These are phyloP conservation scores for Vollenhovia emeryi DNA, from an alignment of 1,140 invertebrate genomes.

Conservation along the genomic window DNA sequence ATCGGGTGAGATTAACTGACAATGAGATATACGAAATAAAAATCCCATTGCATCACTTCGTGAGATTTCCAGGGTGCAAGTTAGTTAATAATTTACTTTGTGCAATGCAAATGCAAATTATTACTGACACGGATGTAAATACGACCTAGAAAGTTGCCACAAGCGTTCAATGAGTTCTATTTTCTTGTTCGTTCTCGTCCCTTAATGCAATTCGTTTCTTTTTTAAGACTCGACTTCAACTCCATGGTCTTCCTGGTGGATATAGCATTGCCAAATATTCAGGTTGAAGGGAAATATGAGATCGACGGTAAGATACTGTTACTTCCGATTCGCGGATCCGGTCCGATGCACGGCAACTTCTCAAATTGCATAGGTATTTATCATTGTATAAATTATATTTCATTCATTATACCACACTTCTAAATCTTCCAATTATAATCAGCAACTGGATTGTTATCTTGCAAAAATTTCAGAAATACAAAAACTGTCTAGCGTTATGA, in stretches of 20 bases:
- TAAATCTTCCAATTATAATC: neutral
- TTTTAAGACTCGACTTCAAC: constrained; percentile 84
- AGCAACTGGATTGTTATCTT: neutral
- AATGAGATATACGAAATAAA: neutral
- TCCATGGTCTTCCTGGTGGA: constrained; percentile 84
- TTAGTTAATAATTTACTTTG: neutral
- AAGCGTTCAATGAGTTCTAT: neutral
- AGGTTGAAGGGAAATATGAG: constrained; percentile 87
- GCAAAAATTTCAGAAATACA: neutral
- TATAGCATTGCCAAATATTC: constrained; percentile 86
- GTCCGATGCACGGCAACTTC: constrained; percentile 87
- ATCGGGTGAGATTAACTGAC: neutral
- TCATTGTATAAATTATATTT: neutral
- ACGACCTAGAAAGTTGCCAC: neutral
- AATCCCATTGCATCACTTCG: neutral
- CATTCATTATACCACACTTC: neutral
- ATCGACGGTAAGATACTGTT: constrained; percentile 87
- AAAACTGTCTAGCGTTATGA: neutral
- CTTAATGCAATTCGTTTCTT: neutral
- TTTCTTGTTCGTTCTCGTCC: neutral
- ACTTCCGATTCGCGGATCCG: constrained; percentile 87
- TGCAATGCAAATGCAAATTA: neutral
- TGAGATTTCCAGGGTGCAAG: neutral
- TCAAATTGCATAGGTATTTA: constrained; percentile 86
- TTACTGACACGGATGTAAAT: neutral